Base-by-base conservation (phyloP, 2,797 vertebrate genomes). In the Melanotaenia pygmaea region DNA sequence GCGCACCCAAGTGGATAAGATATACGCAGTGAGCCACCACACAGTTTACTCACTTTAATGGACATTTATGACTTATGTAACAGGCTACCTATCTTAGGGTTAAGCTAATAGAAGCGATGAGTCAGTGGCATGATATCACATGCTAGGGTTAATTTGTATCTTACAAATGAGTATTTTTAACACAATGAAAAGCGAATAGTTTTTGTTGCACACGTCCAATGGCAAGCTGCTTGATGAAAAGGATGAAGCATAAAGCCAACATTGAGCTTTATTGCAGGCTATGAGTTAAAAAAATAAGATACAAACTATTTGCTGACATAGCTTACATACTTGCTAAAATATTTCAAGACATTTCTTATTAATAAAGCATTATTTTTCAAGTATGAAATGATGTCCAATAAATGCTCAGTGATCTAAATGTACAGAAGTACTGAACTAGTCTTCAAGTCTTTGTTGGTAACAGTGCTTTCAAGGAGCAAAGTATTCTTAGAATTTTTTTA, bases 161-260 rank as follows among this genome's bases (percentile, higher is more conserved):
- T 35, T 7, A 20, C 38, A 68, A 43, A 67, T 80, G 53, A n/a
- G 4, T 54, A 18, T 56, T 72, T 88, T 92, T 91, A 93, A 91
- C 71, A 93, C 91, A 83, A 76, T 40, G 91, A 91, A 93, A 81
- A 94, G 91, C 81, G 59, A 72, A 70, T 0, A 7, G 22, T 35
- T 26, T 22, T 37, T 34, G 26, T 8, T 64, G 81, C 64, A 43
- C 70, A 63, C 67, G 68, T 43, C 28, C 43, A 7, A 0, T 26
- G 28, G 59, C 59, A 43, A 45, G 10, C 37, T 1, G 68, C 1
- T 43, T 68, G 83, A 75, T 78, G 59, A 59, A 64, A 40, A 57
- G 26, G 68, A 74, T 37, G 67, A 81, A 54, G 34, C 35, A 53
- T n/a, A 0, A 59, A 45, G 11, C 3, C 18, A 12, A 13, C 34